These are phyloP conservation scores for Nycteola revayana DNA, from an alignment of 2,888 invertebrate species.

Conservation along the genomic window DNA sequence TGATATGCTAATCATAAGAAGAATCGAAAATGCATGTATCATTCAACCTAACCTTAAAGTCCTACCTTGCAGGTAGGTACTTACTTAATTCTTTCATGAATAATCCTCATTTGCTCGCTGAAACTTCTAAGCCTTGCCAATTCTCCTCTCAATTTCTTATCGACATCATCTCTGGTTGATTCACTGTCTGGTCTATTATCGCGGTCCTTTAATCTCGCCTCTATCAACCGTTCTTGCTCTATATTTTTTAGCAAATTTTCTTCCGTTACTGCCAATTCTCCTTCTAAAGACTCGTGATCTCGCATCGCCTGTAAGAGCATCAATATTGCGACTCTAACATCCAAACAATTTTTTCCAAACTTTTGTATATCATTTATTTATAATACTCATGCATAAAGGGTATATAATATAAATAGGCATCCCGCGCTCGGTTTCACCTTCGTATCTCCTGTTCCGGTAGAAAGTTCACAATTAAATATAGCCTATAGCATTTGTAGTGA, in stretches of 20 bases:
- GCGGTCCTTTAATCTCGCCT: slow-evolving; percentile 87
- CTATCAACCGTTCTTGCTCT: slow-evolving; percentile 86
- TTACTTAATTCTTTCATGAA: slow-evolving; percentile 83
- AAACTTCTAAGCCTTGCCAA: slow-evolving; percentile 82
- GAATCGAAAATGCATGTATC: no score
- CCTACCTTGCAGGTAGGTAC: no score
- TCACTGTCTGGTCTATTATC: slow-evolving; percentile 85
- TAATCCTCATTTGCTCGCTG: slow-evolving; percentile 77
- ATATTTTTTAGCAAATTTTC: slow-evolving; percentile 85
- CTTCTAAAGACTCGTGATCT: slow-evolving; percentile 86
- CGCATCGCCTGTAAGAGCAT: slow-evolving; percentile 78
- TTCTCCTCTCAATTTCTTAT: slow-evolving; percentile 84
- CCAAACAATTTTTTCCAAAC: not conserved
- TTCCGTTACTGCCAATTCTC: slow-evolving; percentile 86
- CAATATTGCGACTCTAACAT: no score
- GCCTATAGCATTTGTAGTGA: no score
- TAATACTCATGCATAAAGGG: no score
- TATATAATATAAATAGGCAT: no score
- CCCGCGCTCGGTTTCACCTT: no score
- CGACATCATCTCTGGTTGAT: slow-evolving; percentile 84
- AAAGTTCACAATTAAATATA: no score
- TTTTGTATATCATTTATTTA: no score
- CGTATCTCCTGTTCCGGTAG: no score
- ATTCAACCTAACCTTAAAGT: no score
- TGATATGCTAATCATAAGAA: no score